These are phyloP conservation scores for Apotomis turbidana DNA, from an alignment of 2,888 invertebrate genomes.

Conservation along the genomic window DNA sequence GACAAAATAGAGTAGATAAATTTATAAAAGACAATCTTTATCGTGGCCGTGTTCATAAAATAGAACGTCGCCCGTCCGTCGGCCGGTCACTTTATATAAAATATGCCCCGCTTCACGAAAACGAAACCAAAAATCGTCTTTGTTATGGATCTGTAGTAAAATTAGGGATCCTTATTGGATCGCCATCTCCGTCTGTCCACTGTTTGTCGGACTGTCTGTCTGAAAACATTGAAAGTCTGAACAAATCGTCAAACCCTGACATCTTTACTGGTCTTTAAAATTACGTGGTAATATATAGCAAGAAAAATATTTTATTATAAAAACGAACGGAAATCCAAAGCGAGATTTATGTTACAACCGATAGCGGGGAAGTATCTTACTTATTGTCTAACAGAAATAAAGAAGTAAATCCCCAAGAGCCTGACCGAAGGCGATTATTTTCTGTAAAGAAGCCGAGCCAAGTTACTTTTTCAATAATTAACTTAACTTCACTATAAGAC, in stretches of 20 bases:
- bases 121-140: neutral
- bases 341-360: slow-evolving; percentile 9
- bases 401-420: slow-evolving; percentile 34
- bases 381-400: slow-evolving; percentile 34
- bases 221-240: no score
- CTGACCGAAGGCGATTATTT: slow-evolving; percentile 36
- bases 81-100: slow-evolving; percentile 20
- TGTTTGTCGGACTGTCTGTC: no score
- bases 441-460: slow-evolving; percentile 33
- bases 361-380: slow-evolving; percentile 27
- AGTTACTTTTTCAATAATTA: slow-evolving; percentile 40
- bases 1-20: slow-evolving; percentile 44
- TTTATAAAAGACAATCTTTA: slow-evolving; percentile 38
- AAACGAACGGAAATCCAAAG: neutral
- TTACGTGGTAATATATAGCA: neutral
- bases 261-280: no score
- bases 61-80: slow-evolving; percentile 8
- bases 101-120: slow-evolving; percentile 5
- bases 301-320: neutral
- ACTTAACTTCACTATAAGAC: slow-evolving; percentile 24
- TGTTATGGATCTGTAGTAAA: no score
- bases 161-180: no score
- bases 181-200: no score
- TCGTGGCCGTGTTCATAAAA: slow-evolving; percentile 33
- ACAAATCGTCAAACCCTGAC: no score